Base-by-base conservation (phyloP, 2,888 invertebrate species). In the Lepidocyrtinus sp. region DNA sequence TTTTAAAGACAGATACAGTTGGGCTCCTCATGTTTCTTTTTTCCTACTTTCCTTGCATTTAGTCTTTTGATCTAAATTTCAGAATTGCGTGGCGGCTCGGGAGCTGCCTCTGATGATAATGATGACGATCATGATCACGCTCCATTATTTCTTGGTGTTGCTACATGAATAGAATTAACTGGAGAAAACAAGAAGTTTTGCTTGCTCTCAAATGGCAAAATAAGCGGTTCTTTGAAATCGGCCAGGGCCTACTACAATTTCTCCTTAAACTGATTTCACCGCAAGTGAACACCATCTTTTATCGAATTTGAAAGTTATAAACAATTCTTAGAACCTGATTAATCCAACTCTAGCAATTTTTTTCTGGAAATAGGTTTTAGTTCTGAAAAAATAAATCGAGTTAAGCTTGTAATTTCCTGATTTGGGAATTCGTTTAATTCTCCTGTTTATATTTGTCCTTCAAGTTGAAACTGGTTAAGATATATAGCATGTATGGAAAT, bases 1-100 rank as follows among this genome's bases (percentile, higher is more conserved):
- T 73, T 78, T 78, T 78, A 78, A 72, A 78, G 73, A 78, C 78
- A 78, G 78, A 73, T 78, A 73, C 78, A 78, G 27, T 78, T 63
- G 63, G 69, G 45, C 62, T 59, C 72, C 59, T 67, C 77, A 72
- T 78, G 67, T 68, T 67, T 78, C 77, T 72, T 67, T 17, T 67
- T 75, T 21, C 63, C 19, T 25, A 9, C 45, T 55, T 59, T 63
- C 50, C 62, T 25, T 61, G 15, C n/a, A 21, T 64, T 25, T 73
- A 19, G 26, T 61, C 19, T 63, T 63, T 7, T 26, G 36, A 36
- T 36, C 36, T 36, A 36, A 36, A 36, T 12, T 36, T 36, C 36
- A 7, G 36, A 12, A 36, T 36, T 36, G 36, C 36, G 36, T 36
- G 36, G 5, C 5, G 36, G 5, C n/a, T n/a, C n/a, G n/a, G n/a